phyloP scores from a whole-genome alignment of 2,888 invertebrate genomes.

The Sphinx pinastri region DNA sequence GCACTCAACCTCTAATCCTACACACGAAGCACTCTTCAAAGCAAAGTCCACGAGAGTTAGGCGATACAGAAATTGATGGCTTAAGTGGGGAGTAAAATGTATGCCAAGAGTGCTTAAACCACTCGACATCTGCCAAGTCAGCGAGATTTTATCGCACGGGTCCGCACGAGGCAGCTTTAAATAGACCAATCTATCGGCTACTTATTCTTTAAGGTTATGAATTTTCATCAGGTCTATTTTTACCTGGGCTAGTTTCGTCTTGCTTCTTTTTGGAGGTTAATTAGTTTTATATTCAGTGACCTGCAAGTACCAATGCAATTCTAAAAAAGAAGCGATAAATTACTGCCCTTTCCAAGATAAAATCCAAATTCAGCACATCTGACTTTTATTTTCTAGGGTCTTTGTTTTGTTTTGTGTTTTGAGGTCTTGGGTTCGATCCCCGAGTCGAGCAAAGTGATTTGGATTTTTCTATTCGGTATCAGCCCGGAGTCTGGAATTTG shows the following conservation, averaged over 20 bases:
- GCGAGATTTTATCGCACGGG: constrained; percentile 41
- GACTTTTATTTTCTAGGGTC: too few species aligned
- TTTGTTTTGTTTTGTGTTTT: too few species aligned
- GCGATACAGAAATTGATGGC: constrained; percentile 39
- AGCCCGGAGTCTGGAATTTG: too few species aligned
- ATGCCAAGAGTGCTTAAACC: constrained; percentile 43
- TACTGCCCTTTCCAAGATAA: too few species aligned
- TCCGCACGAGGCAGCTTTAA: constrained; percentile 21
- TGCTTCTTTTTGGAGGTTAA: neutral
- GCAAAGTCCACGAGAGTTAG: constrained; percentile 25
- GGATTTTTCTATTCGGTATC: too few species aligned
- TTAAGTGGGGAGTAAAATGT: constrained; percentile 38
- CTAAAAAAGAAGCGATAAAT: too few species aligned
- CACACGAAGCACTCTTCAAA: neutral
- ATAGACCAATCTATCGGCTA: constrained; percentile 21
- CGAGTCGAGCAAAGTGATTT: too few species aligned
- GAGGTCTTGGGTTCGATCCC: too few species aligned
- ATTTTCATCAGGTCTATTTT: constrained; percentile 15
- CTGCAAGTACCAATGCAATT: too few species aligned
- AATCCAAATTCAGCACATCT: too few species aligned
- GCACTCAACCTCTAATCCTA: constrained; percentile 8
- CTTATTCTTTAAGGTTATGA: neutral
- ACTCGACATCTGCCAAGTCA: constrained; percentile 39
- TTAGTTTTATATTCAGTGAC: too few species aligned
- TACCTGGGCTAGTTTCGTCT: constrained; percentile 2